These are phyloP conservation scores for Drosophila koepferae DNA, from an alignment of 2,888 invertebrate genomes.

Conservation along the genomic window DNA sequence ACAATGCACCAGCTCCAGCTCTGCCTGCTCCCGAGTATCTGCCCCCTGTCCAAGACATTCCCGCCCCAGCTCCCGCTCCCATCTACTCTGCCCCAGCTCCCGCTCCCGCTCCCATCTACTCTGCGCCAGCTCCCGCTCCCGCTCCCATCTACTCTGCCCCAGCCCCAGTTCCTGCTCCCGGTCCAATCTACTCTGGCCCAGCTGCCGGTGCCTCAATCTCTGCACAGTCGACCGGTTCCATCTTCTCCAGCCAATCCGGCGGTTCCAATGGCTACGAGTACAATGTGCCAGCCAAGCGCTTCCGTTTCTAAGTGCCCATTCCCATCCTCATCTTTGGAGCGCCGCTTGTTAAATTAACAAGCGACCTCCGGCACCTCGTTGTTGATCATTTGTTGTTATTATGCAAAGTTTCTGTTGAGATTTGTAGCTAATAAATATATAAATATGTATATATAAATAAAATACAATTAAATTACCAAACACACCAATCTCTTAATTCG, in stretches of 20 bases:
- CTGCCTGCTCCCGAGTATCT: constrained; percentile 50
- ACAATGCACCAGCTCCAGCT: constrained; percentile 38
- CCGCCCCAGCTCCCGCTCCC: constrained; percentile 48
- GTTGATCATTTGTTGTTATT: constrained; percentile 78
- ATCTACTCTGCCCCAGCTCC: constrained; percentile 44
- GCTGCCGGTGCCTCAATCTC: constrained; percentile 30
- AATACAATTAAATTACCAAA: constrained; percentile 45
- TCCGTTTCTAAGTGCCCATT: constrained; percentile 68
- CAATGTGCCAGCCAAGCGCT: constrained; percentile 71
- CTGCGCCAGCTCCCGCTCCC: constrained; percentile 49
- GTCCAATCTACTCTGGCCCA: constrained; percentile 36
- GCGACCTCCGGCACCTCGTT: constrained; percentile 52
- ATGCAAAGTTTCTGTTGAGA: constrained; percentile 75
- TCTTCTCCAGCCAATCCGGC: constrained; percentile 20
- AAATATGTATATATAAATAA: constrained; percentile 46
- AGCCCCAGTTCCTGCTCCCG: constrained; percentile 36
- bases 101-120: constrained; percentile 44
- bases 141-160: constrained; percentile 37
- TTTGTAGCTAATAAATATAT: constrained; percentile 65
- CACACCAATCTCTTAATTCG: constrained; percentile 26
- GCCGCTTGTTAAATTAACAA: constrained; percentile 74
- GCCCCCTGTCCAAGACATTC: constrained; percentile 47
- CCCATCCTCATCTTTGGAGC: constrained; percentile 32
- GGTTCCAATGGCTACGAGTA: constrained; percentile 64
- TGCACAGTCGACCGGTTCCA: constrained; percentile 9